phyloP scores from a whole-genome alignment of 2,888 invertebrate species.

The Epirrhoe alternata region DNA sequence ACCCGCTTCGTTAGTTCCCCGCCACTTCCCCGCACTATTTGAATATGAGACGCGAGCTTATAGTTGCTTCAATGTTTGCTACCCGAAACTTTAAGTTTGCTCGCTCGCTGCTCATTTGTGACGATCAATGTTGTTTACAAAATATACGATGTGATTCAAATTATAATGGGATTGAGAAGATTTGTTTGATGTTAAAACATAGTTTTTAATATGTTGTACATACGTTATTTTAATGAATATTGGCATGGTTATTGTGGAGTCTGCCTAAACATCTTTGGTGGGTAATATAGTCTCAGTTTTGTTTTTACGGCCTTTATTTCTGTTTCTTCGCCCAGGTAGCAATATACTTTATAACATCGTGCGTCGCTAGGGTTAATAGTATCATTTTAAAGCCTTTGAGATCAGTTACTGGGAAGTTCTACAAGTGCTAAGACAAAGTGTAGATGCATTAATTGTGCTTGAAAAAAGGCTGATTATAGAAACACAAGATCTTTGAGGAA shows the following conservation, averaged over 20 bases:
- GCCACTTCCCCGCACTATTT: slow-evolving; percentile 81
- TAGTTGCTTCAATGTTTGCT: slow-evolving; percentile 64
- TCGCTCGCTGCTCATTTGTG: slow-evolving; percentile 63
- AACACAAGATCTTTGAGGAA: background rate
- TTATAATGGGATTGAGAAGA: background rate
- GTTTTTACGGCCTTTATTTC: too few species aligned
- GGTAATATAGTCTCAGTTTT: too few species aligned
- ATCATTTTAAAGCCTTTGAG: slow-evolving; percentile 55
- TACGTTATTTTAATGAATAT: too few species aligned
- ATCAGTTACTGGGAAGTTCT: slow-evolving; percentile 66
- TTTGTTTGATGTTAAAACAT: background rate
- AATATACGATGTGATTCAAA: slow-evolving; percentile 44
- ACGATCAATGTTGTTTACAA: slow-evolving; percentile 63
- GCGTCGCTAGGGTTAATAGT: slow-evolving; percentile 58
- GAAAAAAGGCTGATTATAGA: background rate
- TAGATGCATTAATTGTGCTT: slow-evolving; percentile 2
- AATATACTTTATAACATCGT: background rate
- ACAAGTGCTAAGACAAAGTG: slow-evolving; percentile 63
- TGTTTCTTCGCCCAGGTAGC: background rate
- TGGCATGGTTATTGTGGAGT: too few species aligned
- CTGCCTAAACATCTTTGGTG: too few species aligned
- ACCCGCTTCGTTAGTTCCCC: slow-evolving; percentile 77
- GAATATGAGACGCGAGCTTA: slow-evolving; percentile 78
- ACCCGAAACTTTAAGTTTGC: slow-evolving; percentile 77
- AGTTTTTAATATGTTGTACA: background rate